These are phyloP conservation scores for Amniataba percoides DNA, from an alignment of 2,797 vertebrate species.

Conservation along the genomic window DNA sequence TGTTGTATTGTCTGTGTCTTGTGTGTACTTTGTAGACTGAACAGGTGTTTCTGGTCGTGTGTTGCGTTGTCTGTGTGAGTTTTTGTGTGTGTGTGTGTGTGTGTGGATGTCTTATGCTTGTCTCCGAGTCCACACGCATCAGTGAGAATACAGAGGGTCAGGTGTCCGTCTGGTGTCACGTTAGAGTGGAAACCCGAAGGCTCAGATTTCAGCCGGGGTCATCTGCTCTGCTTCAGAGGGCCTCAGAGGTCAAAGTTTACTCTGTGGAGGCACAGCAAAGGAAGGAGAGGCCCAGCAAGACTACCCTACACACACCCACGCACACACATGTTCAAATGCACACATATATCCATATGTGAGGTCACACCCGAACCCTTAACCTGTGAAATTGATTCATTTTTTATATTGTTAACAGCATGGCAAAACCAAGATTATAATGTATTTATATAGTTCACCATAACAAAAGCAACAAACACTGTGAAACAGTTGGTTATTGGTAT, in stretches of 20 bases:
- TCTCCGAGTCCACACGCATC: slow-evolving; percentile 19
- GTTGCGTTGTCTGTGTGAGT: slow-evolving; percentile 15
- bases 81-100: no score
- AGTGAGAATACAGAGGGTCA: slow-evolving; percentile 45
- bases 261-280: slow-evolving; percentile 60
- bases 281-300: slow-evolving; percentile 29
- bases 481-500: not conserved
- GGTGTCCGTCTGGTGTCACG: slow-evolving; percentile 74
- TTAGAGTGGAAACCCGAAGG: slow-evolving; percentile 71
- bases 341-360: not conserved
- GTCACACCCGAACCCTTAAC: not conserved
- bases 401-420: not conserved
- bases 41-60: slow-evolving; percentile 55
- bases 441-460: not conserved
- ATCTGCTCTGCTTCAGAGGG: slow-evolving; percentile 47
- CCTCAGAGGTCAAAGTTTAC: slow-evolving; percentile 77
- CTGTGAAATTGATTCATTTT: not conserved
- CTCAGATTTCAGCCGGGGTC: slow-evolving; percentile 76
- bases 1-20: slow-evolving; percentile 33
- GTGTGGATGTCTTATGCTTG: slow-evolving; percentile 21
- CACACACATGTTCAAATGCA: slow-evolving; percentile 1
- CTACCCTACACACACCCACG: not conserved
- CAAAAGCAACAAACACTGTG: not conserved
- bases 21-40: slow-evolving; percentile 21
- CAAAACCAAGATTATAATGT: not conserved